phyloP scores from a whole-genome alignment of 2,888 invertebrate genomes.

The Drosophila hamatofila region DNA sequence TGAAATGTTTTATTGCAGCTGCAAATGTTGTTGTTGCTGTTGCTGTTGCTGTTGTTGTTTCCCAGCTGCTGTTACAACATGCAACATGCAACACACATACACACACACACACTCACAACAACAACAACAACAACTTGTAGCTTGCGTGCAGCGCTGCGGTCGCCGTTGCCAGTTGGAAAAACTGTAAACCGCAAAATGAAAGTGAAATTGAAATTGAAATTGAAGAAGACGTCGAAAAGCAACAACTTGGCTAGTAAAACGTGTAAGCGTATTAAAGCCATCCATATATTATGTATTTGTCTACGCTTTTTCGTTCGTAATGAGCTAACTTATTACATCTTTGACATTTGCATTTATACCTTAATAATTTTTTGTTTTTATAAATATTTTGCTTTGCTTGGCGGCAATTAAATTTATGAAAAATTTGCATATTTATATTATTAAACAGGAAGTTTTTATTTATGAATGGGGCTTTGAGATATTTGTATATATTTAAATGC shows the following conservation, averaged over 20 bases:
- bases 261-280: conserved; percentile 3
- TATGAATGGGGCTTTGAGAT: background rate
- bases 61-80: conserved; percentile 75
- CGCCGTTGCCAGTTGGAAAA: conserved; percentile 70
- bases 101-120: conserved; percentile 8
- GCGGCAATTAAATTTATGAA: conserved; percentile 17
- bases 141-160: conserved; percentile 72
- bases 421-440: conserved; percentile 22
- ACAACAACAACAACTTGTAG: conserved; percentile 35
- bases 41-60: conserved; percentile 50
- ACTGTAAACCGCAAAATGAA: conserved; percentile 70
- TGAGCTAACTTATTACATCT: conserved; percentile 44
- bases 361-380: conserved; percentile 7
- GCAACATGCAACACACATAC: conserved; percentile 37
- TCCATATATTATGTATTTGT: conserved; percentile 35
- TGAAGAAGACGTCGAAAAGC: conserved; percentile 71
- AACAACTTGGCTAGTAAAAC: conserved; percentile 11
- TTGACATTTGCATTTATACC: conserved; percentile 55
- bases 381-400: conserved; percentile 10
- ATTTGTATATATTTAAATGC: conserved; percentile 6
- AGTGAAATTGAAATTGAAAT: conserved; percentile 80
- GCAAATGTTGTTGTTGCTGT: conserved; percentile 63
- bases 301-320: conserved; percentile 45
- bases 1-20: conserved; percentile 45
- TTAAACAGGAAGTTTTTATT: conserved; percentile 34